These are phyloP conservation scores for Argentina silus DNA, from an alignment of 2,797 vertebrate species.

Conservation along the genomic window DNA sequence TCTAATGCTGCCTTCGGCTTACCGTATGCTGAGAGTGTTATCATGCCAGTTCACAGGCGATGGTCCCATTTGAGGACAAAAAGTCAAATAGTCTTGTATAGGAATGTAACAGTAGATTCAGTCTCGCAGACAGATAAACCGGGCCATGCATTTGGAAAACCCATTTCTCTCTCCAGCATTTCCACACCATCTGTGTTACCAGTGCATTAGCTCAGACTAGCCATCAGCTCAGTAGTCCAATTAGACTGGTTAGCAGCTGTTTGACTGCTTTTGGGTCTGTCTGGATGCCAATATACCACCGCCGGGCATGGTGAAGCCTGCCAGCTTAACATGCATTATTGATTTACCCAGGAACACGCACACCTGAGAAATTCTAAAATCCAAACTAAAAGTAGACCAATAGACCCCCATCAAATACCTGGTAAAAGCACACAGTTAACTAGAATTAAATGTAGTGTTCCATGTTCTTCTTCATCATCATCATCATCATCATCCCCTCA, in stretches of 20 bases:
- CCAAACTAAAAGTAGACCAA: background rate
- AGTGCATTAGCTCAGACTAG: slow-evolving; percentile 37
- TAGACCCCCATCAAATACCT: background rate
- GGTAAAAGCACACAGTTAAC: background rate
- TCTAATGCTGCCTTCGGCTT: no score
- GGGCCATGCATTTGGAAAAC: no score
- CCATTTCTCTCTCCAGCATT: no score
- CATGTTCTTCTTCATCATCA: background rate
- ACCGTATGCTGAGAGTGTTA: no score
- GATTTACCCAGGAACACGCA: slow-evolving; percentile 58
- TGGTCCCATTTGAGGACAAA: no score
- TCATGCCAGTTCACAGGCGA: no score
- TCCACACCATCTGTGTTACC: background rate
- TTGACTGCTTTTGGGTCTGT: slow-evolving; percentile 50
- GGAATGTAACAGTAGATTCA: no score
- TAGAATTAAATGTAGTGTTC: background rate
- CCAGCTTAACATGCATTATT: slow-evolving; percentile 61
- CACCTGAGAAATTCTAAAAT: slow-evolving; percentile 40
- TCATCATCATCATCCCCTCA: no score
- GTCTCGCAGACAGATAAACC: no score
- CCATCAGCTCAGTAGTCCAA: slow-evolving; percentile 35
- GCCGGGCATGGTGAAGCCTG: slow-evolving; percentile 55
- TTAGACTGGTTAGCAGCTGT: slow-evolving; percentile 55
- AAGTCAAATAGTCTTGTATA: no score
- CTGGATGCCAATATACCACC: slow-evolving; percentile 53